phyloP scores from a whole-genome alignment of 1,140 invertebrate species.

The Drosophila persimilis region DNA sequence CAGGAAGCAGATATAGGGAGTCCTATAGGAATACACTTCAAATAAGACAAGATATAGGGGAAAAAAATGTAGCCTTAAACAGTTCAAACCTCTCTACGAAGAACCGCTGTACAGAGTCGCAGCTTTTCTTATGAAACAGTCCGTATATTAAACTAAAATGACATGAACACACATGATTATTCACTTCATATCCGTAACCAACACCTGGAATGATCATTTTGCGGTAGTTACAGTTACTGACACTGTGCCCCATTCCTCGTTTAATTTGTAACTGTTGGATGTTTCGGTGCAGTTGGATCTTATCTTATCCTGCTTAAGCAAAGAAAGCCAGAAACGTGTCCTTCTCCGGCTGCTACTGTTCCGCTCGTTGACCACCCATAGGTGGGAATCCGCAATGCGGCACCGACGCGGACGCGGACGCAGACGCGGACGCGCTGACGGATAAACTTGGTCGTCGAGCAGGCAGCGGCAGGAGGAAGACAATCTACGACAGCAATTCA shows the following conservation, averaged over 20 bases:
- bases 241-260: background rate
- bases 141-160: too few species aligned
- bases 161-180: too few species aligned
- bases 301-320: constrained; percentile 41
- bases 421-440: constrained; percentile 1
- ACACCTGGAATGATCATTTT: too few species aligned
- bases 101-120: too few species aligned
- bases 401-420: constrained; percentile 14
- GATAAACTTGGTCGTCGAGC: constrained; percentile 7
- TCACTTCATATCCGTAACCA: too few species aligned
- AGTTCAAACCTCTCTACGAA: too few species aligned
- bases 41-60: too few species aligned
- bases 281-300: constrained; percentile 36
- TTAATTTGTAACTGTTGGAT: constrained; percentile 35
- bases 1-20: too few species aligned
- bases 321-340: constrained; percentile 41
- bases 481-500: constrained; percentile 74
- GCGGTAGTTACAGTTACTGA: too few species aligned
- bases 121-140: too few species aligned
- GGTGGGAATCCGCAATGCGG: constrained; percentile 58
- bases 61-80: too few species aligned
- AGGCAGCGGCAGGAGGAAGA: constrained; percentile 31
- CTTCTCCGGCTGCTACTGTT: constrained; percentile 26
- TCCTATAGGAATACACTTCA: too few species aligned
- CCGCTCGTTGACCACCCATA: constrained; percentile 40